phyloP scores from a whole-genome alignment of 1,140 invertebrate species.

The Achroia grisella region DNA sequence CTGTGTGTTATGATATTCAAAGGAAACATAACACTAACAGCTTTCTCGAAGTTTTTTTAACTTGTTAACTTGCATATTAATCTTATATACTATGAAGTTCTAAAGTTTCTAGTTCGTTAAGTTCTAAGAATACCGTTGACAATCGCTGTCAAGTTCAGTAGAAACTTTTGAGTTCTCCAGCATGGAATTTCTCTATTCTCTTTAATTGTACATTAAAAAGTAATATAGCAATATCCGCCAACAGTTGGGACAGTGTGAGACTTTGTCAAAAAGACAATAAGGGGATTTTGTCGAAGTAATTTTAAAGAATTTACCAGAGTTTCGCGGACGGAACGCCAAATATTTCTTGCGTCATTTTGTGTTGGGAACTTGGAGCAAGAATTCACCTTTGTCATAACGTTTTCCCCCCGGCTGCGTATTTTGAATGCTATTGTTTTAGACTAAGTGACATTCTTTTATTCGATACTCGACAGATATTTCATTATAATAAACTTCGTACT shows the following conservation, averaged over 20 bases:
- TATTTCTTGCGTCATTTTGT: slow-evolving; percentile 6
- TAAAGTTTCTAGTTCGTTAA: too few species aligned
- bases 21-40: too few species aligned
- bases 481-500: too few species aligned
- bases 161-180: too few species aligned
- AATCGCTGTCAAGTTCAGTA: too few species aligned
- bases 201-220: slow-evolving; percentile 2
- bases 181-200: neutral
- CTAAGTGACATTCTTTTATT: slow-evolving; percentile 4
- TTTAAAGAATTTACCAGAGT: slow-evolving; percentile 7
- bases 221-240: neutral
- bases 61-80: too few species aligned
- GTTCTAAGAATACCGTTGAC: too few species aligned
- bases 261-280: slow-evolving; percentile 3
- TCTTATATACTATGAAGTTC: too few species aligned
- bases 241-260: neutral
- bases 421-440: slow-evolving; percentile 1
- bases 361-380: slow-evolving; percentile 1
- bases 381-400: slow-evolving; percentile 7
- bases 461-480: too few species aligned
- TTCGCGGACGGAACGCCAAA: neutral
- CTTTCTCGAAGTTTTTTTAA: too few species aligned
- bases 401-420: neutral
- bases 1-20: too few species aligned
- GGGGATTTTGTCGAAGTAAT: slow-evolving; percentile 3